phyloP scores from a whole-genome alignment of 2,113 vertebrate species.

The Dicentrarchus labrax region DNA sequence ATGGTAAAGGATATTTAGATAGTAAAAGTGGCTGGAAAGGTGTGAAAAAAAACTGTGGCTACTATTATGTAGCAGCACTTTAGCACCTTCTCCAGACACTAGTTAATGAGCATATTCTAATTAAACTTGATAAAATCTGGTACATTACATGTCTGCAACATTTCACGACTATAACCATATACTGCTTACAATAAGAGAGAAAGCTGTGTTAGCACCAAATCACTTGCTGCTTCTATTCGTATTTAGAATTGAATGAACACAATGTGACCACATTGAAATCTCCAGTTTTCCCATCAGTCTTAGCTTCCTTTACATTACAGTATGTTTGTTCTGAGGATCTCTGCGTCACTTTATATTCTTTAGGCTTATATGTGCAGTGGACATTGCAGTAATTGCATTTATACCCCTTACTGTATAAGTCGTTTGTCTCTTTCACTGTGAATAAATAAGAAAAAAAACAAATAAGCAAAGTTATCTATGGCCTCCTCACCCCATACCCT shows the following conservation, averaged over 20 bases:
- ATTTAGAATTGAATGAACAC: conserved; percentile 1
- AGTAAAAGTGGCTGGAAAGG: background rate
- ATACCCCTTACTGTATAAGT: background rate
- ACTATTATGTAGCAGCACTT: background rate
- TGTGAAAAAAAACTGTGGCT: background rate
- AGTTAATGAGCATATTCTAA: conserved; percentile 18
- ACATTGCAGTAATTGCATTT: conserved; percentile 38
- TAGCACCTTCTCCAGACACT: background rate
- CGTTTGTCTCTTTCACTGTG: conserved; percentile 43
- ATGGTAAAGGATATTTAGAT: background rate
- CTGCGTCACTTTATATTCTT: conserved; percentile 24
- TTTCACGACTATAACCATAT: background rate
- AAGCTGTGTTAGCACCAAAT: background rate
- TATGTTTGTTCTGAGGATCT: background rate
- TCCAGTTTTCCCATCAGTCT: conserved; percentile 5
- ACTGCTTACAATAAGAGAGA: background rate
- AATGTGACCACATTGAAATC: background rate
- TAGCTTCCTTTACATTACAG: background rate
- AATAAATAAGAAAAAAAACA: conserved; percentile 27
- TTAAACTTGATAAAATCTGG: background rate
- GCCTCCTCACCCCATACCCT: background rate
- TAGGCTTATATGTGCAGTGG: conserved; percentile 14
- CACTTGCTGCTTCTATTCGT: background rate
- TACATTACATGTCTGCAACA: background rate
- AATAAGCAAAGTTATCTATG: conserved; percentile 19